Base-by-base conservation (phyloP, 2,113 vertebrate genomes). In the Nothobranchius furzeri region DNA sequence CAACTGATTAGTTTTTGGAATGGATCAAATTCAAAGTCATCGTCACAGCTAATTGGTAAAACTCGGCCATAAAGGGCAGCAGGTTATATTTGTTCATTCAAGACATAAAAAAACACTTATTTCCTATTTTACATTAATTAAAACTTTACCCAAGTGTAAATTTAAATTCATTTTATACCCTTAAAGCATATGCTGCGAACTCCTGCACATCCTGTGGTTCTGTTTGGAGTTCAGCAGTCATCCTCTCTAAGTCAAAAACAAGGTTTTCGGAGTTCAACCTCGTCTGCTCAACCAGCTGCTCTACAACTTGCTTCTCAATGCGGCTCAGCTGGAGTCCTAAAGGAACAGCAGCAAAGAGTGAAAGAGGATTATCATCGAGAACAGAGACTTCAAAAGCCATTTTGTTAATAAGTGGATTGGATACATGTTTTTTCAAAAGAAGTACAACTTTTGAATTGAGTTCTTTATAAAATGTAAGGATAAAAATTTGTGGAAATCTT, bases 131-230 rank as follows among this genome's bases (percentile, higher is more conserved):
- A 12, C 6, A 6, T 2, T 1, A 2, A 45, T 45, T 45, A 11
- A 17, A 50, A 10, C 3, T 1, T 10, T 9, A 6, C 10, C 25
- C 12, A 24, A 12, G 14, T 9, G n/a, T 45, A 6, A 40, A 36
- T 49, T 4, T 49, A 49, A 8, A 25, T 30, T 8, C 9, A 20
- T 20, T 65, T 4, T 64, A 7, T 88, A 95, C 95, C 93, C 72
- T 80, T 24, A 87, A 68, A 49, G 89, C 87, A 66, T 92, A 95
- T 52, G 61, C 76, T 25, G 91, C 84, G 15, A 94, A 86, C 25
- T 85, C 55, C 0, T 81, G 66, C 45, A 93, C 67, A 70, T 92
- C 90, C 0, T 62, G 54, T 4, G 77, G 89, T 47, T 93, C 81
- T 1, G 35, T 61, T 36, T 83, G 66, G 52, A 95, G 88, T 53